A percentile compares a stretch with the other conserved stretches of the same genome.
Evolutionary conservation across 1,140 invertebrate species (phyloP).

Genomic region (Drosophila nannoptera): DNA sequence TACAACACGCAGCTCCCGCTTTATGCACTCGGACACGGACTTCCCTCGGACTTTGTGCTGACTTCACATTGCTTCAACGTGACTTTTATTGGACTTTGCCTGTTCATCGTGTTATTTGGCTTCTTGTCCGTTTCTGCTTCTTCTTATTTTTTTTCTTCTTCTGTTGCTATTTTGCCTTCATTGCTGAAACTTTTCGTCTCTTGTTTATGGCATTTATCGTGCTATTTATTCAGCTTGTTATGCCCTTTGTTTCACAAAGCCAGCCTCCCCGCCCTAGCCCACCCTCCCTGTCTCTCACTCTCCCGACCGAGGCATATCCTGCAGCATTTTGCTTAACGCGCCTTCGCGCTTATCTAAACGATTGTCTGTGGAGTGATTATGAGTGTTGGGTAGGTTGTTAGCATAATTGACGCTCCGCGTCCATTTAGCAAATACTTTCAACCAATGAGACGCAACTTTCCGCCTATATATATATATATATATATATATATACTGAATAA

Average conservation of each 20-base stretch:
- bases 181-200: constrained; percentile 64
- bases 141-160: constrained; percentile 29
- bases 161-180: constrained; percentile 39
- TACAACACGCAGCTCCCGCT: constrained; percentile 61
- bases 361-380: constrained; percentile 77
- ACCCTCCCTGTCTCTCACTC: neutral
- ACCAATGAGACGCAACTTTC: constrained; percentile 25
- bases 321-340: constrained; percentile 73
- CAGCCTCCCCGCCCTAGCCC: neutral
- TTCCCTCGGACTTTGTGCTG: constrained; percentile 52
- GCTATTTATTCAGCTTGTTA: constrained; percentile 70
- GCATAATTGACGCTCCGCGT: constrained; percentile 73
- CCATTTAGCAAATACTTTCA: constrained; percentile 38
- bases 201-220: constrained; percentile 77
- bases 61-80: constrained; percentile 63
- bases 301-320: constrained; percentile 57
- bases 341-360: constrained; percentile 70
- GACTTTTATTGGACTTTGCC: constrained; percentile 72
- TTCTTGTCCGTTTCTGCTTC: neutral
- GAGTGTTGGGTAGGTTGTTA: constrained; percentile 75
- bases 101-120: constrained; percentile 4
- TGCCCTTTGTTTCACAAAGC: constrained; percentile 64
- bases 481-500: constrained; percentile 65
- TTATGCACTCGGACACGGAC: constrained; percentile 52
- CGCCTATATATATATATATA: constrained; percentile 1